Evolutionary conservation across 2,797 vertebrate genomes (phyloP).

Genomic region (Sebastes hopkinsi): DNA sequence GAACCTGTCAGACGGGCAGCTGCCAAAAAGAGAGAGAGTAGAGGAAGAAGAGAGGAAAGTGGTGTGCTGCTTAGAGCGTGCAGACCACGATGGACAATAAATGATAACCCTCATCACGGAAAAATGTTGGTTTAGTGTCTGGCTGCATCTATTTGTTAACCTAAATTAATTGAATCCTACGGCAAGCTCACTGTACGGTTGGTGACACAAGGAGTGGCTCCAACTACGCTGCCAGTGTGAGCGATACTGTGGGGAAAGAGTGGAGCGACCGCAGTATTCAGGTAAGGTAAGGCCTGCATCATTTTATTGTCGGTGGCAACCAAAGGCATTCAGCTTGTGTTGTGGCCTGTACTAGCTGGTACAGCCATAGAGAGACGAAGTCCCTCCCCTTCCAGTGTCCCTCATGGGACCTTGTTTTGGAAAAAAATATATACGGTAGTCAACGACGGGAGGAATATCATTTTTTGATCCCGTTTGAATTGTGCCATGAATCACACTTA

Average conservation of each 20-base stretch:
- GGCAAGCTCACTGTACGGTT: neutral
- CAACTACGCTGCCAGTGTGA: no score
- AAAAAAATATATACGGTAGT: accelerated
- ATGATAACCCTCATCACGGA: neutral
- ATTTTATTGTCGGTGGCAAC: neutral
- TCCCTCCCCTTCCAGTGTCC: no score
- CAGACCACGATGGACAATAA: neutral
- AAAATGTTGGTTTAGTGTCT: neutral
- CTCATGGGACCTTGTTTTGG: no score
- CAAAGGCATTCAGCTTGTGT: neutral
- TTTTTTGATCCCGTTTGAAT: no score
- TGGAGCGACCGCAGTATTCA: no score
- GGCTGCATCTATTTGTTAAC: neutral
- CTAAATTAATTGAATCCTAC: neutral
- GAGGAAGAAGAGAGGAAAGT: neutral
- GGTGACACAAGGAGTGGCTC: neutral
- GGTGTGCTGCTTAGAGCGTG: neutral
- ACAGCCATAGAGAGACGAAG: neutral
- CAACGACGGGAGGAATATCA: accelerated
- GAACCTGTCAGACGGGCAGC: neutral
- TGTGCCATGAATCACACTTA: no score
- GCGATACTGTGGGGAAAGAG: no score
- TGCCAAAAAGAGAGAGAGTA: neutral
- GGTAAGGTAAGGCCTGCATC: neutral
- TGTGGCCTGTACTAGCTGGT: neutral